Evolutionary conservation across 2,888 invertebrate species (phyloP), one percentile per base, ranked within the genome.

Genomic region (Syritta pipiens): DNA sequence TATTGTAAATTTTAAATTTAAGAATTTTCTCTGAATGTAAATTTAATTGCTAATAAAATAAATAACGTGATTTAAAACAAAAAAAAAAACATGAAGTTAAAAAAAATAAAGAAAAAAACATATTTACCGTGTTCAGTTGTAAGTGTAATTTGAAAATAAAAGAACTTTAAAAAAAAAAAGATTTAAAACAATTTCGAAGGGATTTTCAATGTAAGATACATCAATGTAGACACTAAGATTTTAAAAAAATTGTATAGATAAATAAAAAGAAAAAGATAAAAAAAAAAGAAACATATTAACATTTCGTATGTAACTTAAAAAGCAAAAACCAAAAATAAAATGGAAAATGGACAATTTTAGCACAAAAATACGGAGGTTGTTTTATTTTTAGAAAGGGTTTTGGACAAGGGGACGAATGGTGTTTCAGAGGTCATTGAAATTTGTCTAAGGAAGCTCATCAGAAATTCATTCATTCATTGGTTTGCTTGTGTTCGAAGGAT

Each of bases 221-320:
- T 40, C 37, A 19, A 20, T 32, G 14, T 79, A 74, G 44, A 10
- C 17, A 44, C 10, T 74, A 79, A 74, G 79, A 79, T 67, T 79
- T 74, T 79, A 79, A 62, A 79, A 65, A 65, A 30, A 57, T 30
- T 57, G 35, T 48, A 30, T 3, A 57, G 55, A 19, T 65, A 72
- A 72, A 72, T 67, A 74, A 65, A 65, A 48, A 49, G 37, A 59
- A 32, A 57, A 28, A n/a, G n/a, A 76, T 63, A 76, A 60, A 60
- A 37, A 49, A 46, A 59, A 32, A 57, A 28, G 1, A 55, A 63
- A 14, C n/a, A n/a, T n/a, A n/a, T 67, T 9, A 74, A 74, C 30
- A 79, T 79, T 79, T 79, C 79, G 46, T 79, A 79, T 79, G 72
- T 57, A 79, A 74, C 62, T 71, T 71, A 7, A 63, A n/a, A n/a